Percentiles rank a stretch among this genome's conserved stretches.
These are phyloP conservation scores for Erebia epiphron DNA, from an alignment of 2,888 invertebrate genomes.

Conservation along the genomic window DNA sequence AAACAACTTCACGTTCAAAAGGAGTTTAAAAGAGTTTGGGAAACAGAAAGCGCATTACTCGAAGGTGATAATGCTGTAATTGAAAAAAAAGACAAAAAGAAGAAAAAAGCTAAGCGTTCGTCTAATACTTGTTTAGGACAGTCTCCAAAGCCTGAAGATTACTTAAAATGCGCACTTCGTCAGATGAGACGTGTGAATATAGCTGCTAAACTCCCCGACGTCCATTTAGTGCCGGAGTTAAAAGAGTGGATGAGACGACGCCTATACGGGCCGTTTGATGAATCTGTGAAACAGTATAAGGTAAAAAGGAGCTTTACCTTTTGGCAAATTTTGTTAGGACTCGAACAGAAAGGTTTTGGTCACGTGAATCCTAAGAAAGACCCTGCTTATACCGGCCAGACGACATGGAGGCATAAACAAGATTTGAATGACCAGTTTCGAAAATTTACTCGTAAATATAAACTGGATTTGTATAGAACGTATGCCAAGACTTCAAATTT, in stretches of 20 bases:
- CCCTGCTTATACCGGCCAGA: slow-evolving; percentile 49
- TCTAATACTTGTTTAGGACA: slow-evolving; percentile 59
- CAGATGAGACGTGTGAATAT: slow-evolving; percentile 58
- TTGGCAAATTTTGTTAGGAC: slow-evolving; percentile 57
- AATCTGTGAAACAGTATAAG: slow-evolving; percentile 48
- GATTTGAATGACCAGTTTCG: slow-evolving; percentile 57
- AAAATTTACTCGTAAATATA: slow-evolving; percentile 54
- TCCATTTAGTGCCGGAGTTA: slow-evolving; percentile 66
- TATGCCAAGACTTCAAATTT: slow-evolving; percentile 61
- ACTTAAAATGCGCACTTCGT: slow-evolving; percentile 65
- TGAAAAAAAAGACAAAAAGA: slow-evolving; percentile 50
- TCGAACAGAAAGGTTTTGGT: slow-evolving; percentile 52
- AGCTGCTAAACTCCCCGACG: slow-evolving; percentile 68
- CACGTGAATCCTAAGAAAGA: slow-evolving; percentile 56
- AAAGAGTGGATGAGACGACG: slow-evolving; percentile 73
- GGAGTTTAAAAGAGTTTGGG: slow-evolving; percentile 67
- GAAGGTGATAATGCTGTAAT: slow-evolving; percentile 48
- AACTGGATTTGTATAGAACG: slow-evolving; percentile 55
- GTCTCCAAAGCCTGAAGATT: slow-evolving; percentile 61
- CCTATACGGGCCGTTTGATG: slow-evolving; percentile 58
- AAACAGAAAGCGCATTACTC: slow-evolving; percentile 64
- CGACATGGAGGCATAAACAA: slow-evolving; percentile 63
- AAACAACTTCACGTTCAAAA: slow-evolving; percentile 59
- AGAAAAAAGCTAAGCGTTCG: slow-evolving; percentile 47
- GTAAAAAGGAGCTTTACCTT: slow-evolving; percentile 52